Base-by-base conservation (phyloP, 1,140 invertebrate genomes). In the Eumeta japonica region DNA sequence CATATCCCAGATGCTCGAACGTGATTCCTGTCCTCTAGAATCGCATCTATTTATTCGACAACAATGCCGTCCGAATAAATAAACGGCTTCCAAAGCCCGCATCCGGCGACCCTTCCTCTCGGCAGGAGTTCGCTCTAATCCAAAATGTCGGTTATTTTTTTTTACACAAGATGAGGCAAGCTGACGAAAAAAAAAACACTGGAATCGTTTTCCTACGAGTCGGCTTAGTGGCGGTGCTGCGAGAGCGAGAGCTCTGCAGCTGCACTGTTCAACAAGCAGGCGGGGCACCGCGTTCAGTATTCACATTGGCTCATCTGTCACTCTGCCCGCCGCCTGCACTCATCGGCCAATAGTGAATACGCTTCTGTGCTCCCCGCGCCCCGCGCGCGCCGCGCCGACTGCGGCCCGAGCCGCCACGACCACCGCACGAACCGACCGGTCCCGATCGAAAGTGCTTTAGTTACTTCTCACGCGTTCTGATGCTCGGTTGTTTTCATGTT, bases 71-170 rank as follows among this genome's bases (percentile, higher is more conserved):
- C 53, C 56, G 56, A 66, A 72, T 65, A 67, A 68, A 68, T 68
- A 72, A 66, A 61, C 4, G 50, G 52, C 49, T 29, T 37, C 45
- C 17, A 32, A 37, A 42, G 54, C 61, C 64, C 63, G 64, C 49
- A 67, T 71, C 62, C 59, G 56, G 49, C 51, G 58, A 63, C 64
- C 65, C 68, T 58, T 59, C 60, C 43, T 53, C 15, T 24, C 37
- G 45, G 51, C 48, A 24, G n/a, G 5, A 5, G 20, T n/a, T n/a
- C n/a, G 31, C 10, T 50, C 50, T 62, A 63, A 65, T 67, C 53
- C 68, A 74, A 74, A 74, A 74, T 71, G 68, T 73, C 66, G 62
- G 65, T 68, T 62, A 68, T 73, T 71, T 63, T 67, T 68, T 67
- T 68, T 62, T 68, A 68, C 62, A 46, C 66, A 64, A 52, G 50